Conservation (phyloP, 2,113 vertebrate genomes). For the Poecilia latipinna region DNA sequence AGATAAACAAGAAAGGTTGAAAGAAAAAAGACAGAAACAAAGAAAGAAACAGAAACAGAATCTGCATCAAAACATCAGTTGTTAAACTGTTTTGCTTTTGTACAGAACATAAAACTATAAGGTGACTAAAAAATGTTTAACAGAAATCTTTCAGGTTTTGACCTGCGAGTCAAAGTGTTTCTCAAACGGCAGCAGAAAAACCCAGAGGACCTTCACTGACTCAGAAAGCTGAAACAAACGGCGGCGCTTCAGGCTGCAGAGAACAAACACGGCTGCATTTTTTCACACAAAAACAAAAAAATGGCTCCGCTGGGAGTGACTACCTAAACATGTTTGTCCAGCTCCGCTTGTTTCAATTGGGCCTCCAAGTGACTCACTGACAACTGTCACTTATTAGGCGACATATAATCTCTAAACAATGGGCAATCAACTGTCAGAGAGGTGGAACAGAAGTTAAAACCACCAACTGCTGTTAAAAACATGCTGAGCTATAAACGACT, state of each 20-base stretch:
- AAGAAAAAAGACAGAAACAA: no score
- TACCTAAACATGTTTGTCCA: conserved; percentile 64
- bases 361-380: neutral
- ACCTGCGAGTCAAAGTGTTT: neutral
- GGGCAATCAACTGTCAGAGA: conserved; percentile 23
- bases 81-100: no score
- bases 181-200: neutral
- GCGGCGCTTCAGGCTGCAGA: neutral
- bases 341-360: conserved; percentile 61
- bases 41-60: no score
- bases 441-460: conserved; percentile 12
- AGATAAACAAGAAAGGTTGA: no score
- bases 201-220: no score
- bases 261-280: neutral
- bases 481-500: neutral
- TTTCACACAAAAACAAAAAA: neutral
- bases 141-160: neutral
- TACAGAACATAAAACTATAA: no score
- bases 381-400: conserved; percentile 28
- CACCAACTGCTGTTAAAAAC: conserved; percentile 1
- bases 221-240: neutral
- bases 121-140: neutral
- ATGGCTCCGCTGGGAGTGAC: conserved; percentile 27
- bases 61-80: neutral
- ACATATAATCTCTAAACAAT: conserved; percentile 44